Conservation (phyloP, 2,888 invertebrate species). For the Sussaba pulchella region DNA sequence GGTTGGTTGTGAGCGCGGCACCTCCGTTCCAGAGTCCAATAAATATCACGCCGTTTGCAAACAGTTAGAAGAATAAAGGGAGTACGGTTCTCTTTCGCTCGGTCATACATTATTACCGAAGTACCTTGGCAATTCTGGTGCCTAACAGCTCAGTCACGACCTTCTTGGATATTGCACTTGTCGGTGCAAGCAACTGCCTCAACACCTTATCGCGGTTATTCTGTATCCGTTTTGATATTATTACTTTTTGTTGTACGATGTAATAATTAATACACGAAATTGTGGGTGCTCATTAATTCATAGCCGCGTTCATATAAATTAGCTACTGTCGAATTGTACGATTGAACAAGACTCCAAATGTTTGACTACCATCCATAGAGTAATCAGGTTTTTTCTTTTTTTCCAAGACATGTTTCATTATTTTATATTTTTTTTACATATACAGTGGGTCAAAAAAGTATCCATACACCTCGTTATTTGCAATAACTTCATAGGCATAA, state of each 20-base stretch:
- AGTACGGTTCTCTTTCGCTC: neutral
- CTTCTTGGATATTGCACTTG: slow-evolving; percentile 36
- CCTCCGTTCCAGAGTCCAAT: slow-evolving; percentile 8
- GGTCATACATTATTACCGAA: slow-evolving; percentile 32
- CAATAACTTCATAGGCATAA: too few species aligned
- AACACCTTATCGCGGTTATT: neutral
- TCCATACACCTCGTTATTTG: too few species aligned
- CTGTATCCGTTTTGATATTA: slow-evolving; percentile 7
- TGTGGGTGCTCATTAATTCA: neutral
- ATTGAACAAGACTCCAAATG: too few species aligned
- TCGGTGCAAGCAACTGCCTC: neutral
- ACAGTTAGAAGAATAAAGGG: slow-evolving; percentile 34
- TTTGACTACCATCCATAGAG: too few species aligned
- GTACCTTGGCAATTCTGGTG: slow-evolving; percentile 21
- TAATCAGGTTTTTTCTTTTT: too few species aligned
- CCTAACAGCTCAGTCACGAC: slow-evolving; percentile 35
- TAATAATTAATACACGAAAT: neutral
- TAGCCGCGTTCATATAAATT: too few species aligned
- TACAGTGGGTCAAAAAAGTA: too few species aligned
- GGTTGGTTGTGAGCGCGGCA: too few species aligned
- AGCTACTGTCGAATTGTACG: too few species aligned
- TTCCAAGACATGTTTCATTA: too few species aligned
- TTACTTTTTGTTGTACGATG: neutral
- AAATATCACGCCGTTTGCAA: slow-evolving; percentile 26
- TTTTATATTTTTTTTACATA: too few species aligned